Base-by-base conservation (phyloP, 2,113 vertebrate species). In the Polypterus bichir region DNA sequence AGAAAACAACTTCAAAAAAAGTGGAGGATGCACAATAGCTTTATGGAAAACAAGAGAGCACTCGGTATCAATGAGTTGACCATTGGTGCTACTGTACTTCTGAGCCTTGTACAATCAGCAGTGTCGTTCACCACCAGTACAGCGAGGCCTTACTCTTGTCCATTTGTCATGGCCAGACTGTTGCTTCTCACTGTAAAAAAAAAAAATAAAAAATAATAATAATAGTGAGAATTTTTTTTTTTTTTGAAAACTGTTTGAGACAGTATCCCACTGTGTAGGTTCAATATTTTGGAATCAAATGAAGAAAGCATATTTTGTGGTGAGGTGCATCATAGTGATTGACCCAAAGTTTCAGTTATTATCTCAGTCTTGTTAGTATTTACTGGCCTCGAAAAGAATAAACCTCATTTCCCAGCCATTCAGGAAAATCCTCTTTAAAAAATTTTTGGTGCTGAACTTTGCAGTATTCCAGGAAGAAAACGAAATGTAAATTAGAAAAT, bases 61-160 rank as follows among this genome's bases (percentile, higher is more conserved):
- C 60, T 62, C 56, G 8, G 8, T 66, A 59, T 62, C 54, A 8
- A 53, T 62, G 48, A 47, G 48, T 48, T 44, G 44, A 46, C 58
- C 53, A 49, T 62, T 52, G 60, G 65, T 66, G 60, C 60, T 66
- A 66, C 47, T 46, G 49, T 66, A 66, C 47, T 46, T 53, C 27
- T 62, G 61, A 45, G 56, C 59, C 55, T 61, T 67, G 74, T 72
- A 53, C 46, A 62, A 47, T 47, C 75, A 80, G 74, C 69, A 83
- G 74, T 73, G 77, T 74, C 6, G 78, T 70, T 76, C 60, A 67
- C 67, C 60, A 72, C 56, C 70, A 62, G 73, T 74, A 68, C 79
- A 71, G 73, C 71, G 73, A 83, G 77, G 84, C 83, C 83, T 87
- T 86, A 85, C 80, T 76, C 75, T 60, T 78, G 48, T 46, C 44